Conservation (phyloP, 2,797 vertebrate genomes). For the Antennarius maculatus region DNA sequence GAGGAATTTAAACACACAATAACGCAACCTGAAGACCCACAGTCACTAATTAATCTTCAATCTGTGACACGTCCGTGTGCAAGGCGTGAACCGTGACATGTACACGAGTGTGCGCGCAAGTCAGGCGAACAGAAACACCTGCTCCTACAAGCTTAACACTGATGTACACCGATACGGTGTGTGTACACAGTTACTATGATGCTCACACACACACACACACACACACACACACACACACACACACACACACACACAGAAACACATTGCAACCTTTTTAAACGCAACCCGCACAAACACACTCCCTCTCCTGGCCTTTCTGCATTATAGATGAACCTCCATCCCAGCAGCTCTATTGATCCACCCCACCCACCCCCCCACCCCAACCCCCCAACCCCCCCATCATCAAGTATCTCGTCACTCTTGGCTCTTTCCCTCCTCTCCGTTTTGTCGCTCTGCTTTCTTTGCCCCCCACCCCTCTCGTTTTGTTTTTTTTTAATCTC, state of each 20-base stretch:
- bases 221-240: slow-evolving; percentile 40
- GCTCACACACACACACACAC: neutral
- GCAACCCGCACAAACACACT: slow-evolving; percentile 52
- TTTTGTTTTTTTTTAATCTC: slow-evolving; percentile 39
- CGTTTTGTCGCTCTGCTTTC: slow-evolving; percentile 44
- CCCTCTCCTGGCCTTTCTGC: slow-evolving; percentile 62
- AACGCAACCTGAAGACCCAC: slow-evolving; percentile 10
- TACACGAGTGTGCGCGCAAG: slow-evolving; percentile 1
- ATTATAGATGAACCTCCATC: slow-evolving; percentile 77
- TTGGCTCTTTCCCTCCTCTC: slow-evolving; percentile 43
- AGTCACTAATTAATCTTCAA: slow-evolving; percentile 5
- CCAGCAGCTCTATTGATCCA: slow-evolving; percentile 57
- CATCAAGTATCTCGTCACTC: slow-evolving; percentile 61
- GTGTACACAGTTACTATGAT: slow-evolving; percentile 34
- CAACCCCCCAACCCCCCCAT: slow-evolving; percentile 40
- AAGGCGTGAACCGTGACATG: slow-evolving; percentile 28
- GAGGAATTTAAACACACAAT: slow-evolving; percentile 13
- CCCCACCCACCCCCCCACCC: slow-evolving; percentile 3
- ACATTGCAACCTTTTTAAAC: slow-evolving; percentile 43
- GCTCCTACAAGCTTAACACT: slow-evolving; percentile 33
- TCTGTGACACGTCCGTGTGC: slow-evolving; percentile 31
- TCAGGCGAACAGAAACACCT: slow-evolving; percentile 27
- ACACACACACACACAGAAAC: slow-evolving; percentile 17
- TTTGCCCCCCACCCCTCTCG: neutral
- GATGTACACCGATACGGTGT: slow-evolving; percentile 39